Conservation (phyloP, 2,888 invertebrate genomes). For the Strigamia crassipes region DNA sequence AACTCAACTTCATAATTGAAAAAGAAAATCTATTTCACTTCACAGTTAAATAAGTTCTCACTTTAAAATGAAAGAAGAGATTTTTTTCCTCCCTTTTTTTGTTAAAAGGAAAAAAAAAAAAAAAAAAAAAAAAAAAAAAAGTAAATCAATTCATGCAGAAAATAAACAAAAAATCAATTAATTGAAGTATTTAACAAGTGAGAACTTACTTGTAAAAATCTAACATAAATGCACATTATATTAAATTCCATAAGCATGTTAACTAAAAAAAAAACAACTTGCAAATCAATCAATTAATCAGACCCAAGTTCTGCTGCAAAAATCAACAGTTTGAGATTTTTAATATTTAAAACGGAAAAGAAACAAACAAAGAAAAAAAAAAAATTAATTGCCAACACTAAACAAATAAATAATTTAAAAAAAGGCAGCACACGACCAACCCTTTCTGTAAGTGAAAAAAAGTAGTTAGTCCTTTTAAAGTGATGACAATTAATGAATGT, state of each 20-base stretch:
- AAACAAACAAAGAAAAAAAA: background rate
- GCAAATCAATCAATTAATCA: background rate
- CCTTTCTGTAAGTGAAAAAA: constrained; percentile 28
- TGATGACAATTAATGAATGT: background rate
- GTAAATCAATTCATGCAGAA: background rate
- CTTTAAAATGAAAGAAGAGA: background rate
- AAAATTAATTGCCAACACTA: background rate
- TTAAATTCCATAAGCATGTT: background rate
- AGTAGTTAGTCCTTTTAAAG: background rate
- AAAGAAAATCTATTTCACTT: background rate
- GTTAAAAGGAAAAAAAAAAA: background rate
- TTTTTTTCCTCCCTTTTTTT: no score
- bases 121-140: background rate
- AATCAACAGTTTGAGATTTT: constrained; percentile 13
- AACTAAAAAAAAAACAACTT: background rate
- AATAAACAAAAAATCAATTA: background rate
- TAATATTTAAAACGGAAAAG: background rate
- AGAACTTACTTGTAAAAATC: background rate
- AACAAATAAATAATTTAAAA: background rate
- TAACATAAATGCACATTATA: background rate
- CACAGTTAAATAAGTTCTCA: background rate
- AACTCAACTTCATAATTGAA: background rate
- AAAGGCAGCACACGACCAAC: constrained; percentile 13
- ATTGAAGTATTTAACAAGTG: background rate
- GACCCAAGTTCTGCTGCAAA: no score